These are phyloP conservation scores for Paedocypris micromegethes DNA, from an alignment of 2,797 vertebrate genomes.

Conservation along the genomic window DNA sequence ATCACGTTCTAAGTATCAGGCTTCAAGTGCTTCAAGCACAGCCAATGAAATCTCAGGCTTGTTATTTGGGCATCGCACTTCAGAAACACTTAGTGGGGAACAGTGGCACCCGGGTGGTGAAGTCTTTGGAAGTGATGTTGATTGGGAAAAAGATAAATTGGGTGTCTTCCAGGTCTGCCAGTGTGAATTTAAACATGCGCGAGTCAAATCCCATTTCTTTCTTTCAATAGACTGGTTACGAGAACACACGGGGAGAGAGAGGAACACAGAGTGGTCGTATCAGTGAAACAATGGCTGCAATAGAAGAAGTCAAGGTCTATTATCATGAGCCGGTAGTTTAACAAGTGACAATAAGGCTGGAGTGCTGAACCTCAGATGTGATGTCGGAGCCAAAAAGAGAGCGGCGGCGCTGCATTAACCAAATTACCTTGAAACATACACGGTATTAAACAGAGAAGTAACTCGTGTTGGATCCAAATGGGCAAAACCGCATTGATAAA, in stretches of 20 bases:
- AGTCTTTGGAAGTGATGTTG: constrained; percentile 21
- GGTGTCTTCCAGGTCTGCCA: not conserved
- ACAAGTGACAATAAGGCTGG: too few relatives aligned
- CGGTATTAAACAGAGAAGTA: too few relatives aligned
- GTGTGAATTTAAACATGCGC: constrained; percentile 9
- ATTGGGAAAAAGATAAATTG: constrained; percentile 16
- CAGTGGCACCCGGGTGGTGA: not conserved
- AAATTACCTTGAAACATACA: too few relatives aligned
- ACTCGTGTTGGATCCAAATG: too few relatives aligned
- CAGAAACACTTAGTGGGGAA: constrained; percentile 5
- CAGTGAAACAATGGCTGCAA: not conserved
- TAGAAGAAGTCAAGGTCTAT: not conserved
- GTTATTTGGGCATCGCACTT: constrained; percentile 9
- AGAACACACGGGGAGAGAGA: not conserved
- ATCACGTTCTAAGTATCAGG: constrained; percentile 19
- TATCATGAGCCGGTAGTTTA: not conserved
- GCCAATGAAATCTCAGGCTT: constrained; percentile 24
- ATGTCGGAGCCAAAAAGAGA: too few relatives aligned
- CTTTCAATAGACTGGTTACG: constrained; percentile 31
- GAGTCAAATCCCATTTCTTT: constrained; percentile 32
- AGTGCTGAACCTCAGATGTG: not conserved
- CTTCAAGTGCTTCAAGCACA: constrained; percentile 17
- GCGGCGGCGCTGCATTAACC: too few relatives aligned
- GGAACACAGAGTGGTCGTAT: not conserved
- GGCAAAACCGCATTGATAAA: too few relatives aligned